Percentiles rank a stretch among this genome's conserved stretches.
Conservation (phyloP, 2,797 vertebrate species). For the Lerista edwardsae region DNA sequence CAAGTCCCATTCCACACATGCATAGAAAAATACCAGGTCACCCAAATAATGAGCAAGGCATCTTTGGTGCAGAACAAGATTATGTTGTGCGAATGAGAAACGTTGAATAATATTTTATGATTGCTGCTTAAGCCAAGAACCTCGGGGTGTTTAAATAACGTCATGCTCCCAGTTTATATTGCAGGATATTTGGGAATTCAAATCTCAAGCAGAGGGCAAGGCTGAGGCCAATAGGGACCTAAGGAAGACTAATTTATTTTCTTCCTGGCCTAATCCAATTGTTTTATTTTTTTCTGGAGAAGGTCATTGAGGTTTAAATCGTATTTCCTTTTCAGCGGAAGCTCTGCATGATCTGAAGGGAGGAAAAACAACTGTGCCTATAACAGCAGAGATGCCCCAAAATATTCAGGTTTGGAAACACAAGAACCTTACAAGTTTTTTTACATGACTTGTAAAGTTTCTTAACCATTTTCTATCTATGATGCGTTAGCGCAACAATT, state of each 20-base stretch:
- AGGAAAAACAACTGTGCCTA: slow-evolving; percentile 48
- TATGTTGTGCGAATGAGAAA: slow-evolving; percentile 11
- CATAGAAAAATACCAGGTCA: background rate
- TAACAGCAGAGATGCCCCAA: slow-evolving; percentile 58
- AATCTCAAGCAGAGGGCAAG: slow-evolving; percentile 47
- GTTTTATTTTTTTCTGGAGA: slow-evolving; percentile 55
- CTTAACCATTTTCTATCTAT: slow-evolving; percentile 15
- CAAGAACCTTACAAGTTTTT: slow-evolving; percentile 49
- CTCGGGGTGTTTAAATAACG: slow-evolving; percentile 54
- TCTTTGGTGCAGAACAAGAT: slow-evolving; percentile 25
- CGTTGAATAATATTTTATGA: slow-evolving; percentile 35
- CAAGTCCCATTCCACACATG: no score
- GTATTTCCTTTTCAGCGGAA: slow-evolving; percentile 42
- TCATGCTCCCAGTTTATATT: slow-evolving; percentile 51
- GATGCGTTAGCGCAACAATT: no score
- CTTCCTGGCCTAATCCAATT: slow-evolving; percentile 51
- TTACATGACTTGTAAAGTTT: slow-evolving; percentile 16
- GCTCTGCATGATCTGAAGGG: slow-evolving; percentile 25
- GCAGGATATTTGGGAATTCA: slow-evolving; percentile 58
- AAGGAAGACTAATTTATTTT: slow-evolving; percentile 39
- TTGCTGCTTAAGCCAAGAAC: slow-evolving; percentile 39
- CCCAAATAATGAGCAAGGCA: background rate
- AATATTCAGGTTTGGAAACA: slow-evolving; percentile 54
- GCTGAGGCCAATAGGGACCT: slow-evolving; percentile 62
- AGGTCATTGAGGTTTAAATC: slow-evolving; percentile 32